Percentiles rank a stretch among this genome's conserved stretches.
These are phyloP conservation scores for Motacilla tschutschensis DNA, from an alignment of 2,113 vertebrate species.

Conservation along the genomic window DNA sequence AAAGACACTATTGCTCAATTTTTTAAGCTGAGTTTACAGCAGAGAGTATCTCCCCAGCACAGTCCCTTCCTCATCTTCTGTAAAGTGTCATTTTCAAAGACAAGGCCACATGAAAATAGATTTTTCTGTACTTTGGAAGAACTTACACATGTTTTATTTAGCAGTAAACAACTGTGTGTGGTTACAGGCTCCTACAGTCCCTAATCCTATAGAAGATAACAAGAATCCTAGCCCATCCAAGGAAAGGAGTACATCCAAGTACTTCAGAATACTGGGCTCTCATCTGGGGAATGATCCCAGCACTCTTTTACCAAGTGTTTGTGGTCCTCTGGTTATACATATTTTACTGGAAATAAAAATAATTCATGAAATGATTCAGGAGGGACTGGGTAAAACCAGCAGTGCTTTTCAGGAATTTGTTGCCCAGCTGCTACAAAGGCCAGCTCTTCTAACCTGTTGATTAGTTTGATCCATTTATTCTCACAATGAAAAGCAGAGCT, in stretches of 20 bases:
- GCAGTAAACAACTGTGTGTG: neutral
- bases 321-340: neutral
- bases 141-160: neutral
- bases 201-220: neutral
- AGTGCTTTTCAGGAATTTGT: neutral
- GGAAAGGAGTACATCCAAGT: neutral
- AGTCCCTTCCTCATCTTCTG: neutral
- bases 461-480: neutral
- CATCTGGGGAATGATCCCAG: neutral
- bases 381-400: neutral
- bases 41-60: neutral
- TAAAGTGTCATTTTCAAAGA: neutral
- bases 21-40: neutral
- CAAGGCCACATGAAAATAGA: neutral
- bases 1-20: neutral
- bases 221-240: neutral
- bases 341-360: conserved; percentile 12
- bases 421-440: neutral
- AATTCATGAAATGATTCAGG: neutral
- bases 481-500: neutral
- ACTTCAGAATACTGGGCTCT: neutral
- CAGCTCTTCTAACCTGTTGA: neutral
- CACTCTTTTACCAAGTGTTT: neutral
- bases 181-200: neutral
- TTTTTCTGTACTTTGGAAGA: neutral